Base-by-base conservation (phyloP, 1,140 invertebrate species). In the Drosophila baimaii region DNA sequence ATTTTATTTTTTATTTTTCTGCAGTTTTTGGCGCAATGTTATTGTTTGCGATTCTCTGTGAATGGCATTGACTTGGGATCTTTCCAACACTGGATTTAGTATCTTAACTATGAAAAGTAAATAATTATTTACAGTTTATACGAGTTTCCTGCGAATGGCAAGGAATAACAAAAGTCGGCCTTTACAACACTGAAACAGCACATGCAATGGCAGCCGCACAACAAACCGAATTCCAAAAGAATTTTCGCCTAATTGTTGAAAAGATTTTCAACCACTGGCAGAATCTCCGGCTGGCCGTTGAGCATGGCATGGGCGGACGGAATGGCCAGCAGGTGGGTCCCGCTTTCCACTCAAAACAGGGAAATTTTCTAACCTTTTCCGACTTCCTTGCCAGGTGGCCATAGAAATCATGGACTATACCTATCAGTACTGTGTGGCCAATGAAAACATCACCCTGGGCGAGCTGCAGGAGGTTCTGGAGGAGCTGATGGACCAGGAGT, bases 191-290 rank as follows among this genome's bases (percentile, higher is more conserved):
- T 73, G 29, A 5, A 21, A 25, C 35, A 39, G 47, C 78, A 71
- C 72, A 66, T 58, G 63, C 68, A 37, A 88, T 90, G 84, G 84
- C 80, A 44, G 58, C 79, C 37, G 47, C 57, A 68, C 77, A 78
- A 82, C 78, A 74, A 90, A 80, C 66, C 6, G 90, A 91, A 17
- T 89, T 91, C 49, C 56, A 84, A 39, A 90, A 86, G 41, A 80
- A 92, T 63, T 94, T 94, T 91, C 93, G 93, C 66, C 91, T 93
- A 57, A 92, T 95, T 74, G 93, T 95, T 21, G 94, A 95, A 71
- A 92, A 93, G 59, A 93, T 95, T 23, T 93, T 95, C 41, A 95
- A 94, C 77, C 94, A 94, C 79, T 95, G 95, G 95, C 94, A 94
- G 23, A 94, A 93, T 27, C 81, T 95, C 15, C 93, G 94, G 71